A percentile compares a stretch with the other conserved stretches of the same genome.
Evolutionary conservation across 2,888 invertebrate species (phyloP).

Genomic region (Eupithecia insigniata): DNA sequence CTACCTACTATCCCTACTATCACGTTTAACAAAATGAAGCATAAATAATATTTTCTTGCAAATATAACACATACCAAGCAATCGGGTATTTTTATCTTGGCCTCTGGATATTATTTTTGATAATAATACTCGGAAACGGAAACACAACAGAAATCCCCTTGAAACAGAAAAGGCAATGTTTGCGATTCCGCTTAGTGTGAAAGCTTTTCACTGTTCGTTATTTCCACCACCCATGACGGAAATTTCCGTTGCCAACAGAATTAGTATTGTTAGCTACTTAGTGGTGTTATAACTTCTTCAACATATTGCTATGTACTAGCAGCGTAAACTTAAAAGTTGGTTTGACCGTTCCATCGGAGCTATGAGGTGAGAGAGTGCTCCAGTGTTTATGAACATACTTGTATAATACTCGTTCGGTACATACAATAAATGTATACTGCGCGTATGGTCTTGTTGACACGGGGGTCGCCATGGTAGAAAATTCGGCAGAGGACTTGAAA

Average conservation of each 20-base stretch:
- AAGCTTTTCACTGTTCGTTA: constrained; percentile 43
- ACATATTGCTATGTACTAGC: background rate
- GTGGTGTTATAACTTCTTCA: background rate
- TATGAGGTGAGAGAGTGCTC: too few relatives aligned
- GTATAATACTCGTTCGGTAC: background rate
- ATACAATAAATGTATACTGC: too few relatives aligned
- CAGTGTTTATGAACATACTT: background rate
- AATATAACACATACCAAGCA: background rate
- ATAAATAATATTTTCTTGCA: background rate
- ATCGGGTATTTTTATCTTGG: background rate
- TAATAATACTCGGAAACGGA: background rate
- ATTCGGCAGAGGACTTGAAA: too few relatives aligned
- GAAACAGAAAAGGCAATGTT: constrained; percentile 27
- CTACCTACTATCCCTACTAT: too few relatives aligned
- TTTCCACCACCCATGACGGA: constrained; percentile 21
- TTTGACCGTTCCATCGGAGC: background rate
- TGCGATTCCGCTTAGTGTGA: constrained; percentile 28
- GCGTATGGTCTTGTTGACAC: too few relatives aligned
- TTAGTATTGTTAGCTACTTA: constrained; percentile 8
- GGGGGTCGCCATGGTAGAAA: too few relatives aligned
- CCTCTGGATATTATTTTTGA: background rate
- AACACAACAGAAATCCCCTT: constrained; percentile 19
- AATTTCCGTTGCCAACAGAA: background rate
- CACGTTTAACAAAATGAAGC: background rate
- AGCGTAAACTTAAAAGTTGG: background rate